Evolutionary conservation across 2,888 invertebrate genomes (phyloP).

Genomic region (Nycteola revayana): DNA sequence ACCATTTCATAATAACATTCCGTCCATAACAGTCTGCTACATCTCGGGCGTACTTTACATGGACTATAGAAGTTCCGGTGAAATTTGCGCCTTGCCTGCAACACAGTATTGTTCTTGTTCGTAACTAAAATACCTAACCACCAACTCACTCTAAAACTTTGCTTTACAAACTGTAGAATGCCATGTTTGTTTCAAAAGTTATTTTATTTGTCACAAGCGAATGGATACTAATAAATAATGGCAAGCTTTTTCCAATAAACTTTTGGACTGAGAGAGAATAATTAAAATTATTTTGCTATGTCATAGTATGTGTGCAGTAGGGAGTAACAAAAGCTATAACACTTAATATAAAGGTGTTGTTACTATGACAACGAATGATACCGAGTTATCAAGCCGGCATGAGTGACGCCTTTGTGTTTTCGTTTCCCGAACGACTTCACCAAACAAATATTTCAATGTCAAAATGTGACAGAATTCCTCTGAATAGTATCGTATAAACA

Average conservation of each 20-base stretch:
- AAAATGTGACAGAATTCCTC: slow-evolving; percentile 14
- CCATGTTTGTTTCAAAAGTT: too few species aligned
- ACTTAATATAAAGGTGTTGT: slow-evolving; percentile 15
- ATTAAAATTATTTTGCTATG: too few species aligned
- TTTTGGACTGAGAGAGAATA: too few species aligned
- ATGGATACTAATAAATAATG: too few species aligned
- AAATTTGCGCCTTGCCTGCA: slow-evolving; percentile 68
- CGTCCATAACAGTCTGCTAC: slow-evolving; percentile 70
- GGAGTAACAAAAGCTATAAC: too few species aligned
- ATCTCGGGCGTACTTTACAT: slow-evolving; percentile 67
- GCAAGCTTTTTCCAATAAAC: too few species aligned
- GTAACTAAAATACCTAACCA: slow-evolving; percentile 8
- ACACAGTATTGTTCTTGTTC: slow-evolving; percentile 36
- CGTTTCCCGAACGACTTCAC: slow-evolving; percentile 43
- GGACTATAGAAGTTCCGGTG: slow-evolving; percentile 67
- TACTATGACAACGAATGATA: slow-evolving; percentile 48
- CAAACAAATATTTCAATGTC: slow-evolving; percentile 35
- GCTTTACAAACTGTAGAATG: too few species aligned
- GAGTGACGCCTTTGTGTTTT: slow-evolving; percentile 17
- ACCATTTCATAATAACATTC: slow-evolving; percentile 78
- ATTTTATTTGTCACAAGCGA: too few species aligned
- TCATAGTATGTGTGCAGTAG: too few species aligned
- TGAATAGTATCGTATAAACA: background rate
- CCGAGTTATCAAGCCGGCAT: slow-evolving; percentile 21
- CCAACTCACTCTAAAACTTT: too few species aligned